These are phyloP conservation scores for Brachystomella parvula DNA, from an alignment of 1,140 invertebrate genomes.

Conservation along the genomic window DNA sequence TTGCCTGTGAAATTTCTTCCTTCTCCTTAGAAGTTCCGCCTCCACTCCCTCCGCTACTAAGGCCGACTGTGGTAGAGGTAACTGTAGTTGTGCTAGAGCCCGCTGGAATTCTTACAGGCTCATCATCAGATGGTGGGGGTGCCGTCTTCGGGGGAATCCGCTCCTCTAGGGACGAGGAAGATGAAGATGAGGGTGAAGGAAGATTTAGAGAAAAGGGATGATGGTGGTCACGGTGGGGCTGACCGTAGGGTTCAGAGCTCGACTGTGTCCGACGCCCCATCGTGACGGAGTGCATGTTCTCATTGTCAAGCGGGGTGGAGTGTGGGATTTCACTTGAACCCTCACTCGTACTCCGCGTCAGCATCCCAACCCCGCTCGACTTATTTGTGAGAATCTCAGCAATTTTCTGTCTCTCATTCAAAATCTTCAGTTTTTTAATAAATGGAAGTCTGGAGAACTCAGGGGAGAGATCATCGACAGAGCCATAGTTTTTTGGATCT, in stretches of 20 bases:
- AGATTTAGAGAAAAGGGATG: conserved; percentile 13
- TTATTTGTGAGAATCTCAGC: conserved; percentile 60
- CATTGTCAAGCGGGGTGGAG: conserved; percentile 8
- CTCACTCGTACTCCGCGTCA: conserved; percentile 63
- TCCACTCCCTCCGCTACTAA: not conserved
- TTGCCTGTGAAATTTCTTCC: conserved; percentile 17
- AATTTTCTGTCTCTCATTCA: conserved; percentile 76
- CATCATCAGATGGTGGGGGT: not conserved
- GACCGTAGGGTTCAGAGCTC: conserved; percentile 16
- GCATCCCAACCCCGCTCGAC: conserved; percentile 49
- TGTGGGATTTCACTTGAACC: conserved; percentile 53
- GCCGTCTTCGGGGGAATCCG: not conserved
- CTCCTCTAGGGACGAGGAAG: not conserved
- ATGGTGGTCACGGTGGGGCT: not conserved
- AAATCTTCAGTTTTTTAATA: conserved; percentile 76
- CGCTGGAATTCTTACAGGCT: not conserved
- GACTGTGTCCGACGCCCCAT: conserved; percentile 29
- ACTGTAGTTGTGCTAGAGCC: not conserved
- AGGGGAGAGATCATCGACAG: conserved; percentile 76
- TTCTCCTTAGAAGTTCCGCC: conserved; percentile 14
- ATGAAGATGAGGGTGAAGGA: conserved; percentile 21
- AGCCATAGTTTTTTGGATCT: conserved; percentile 51
- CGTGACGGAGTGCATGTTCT: conserved; percentile 21
- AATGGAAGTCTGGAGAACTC: conserved; percentile 78
- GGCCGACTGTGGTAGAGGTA: not conserved